Evolutionary conservation across 2,113 vertebrate species (phyloP).

Genomic region (Corvus hawaiiensis): DNA sequence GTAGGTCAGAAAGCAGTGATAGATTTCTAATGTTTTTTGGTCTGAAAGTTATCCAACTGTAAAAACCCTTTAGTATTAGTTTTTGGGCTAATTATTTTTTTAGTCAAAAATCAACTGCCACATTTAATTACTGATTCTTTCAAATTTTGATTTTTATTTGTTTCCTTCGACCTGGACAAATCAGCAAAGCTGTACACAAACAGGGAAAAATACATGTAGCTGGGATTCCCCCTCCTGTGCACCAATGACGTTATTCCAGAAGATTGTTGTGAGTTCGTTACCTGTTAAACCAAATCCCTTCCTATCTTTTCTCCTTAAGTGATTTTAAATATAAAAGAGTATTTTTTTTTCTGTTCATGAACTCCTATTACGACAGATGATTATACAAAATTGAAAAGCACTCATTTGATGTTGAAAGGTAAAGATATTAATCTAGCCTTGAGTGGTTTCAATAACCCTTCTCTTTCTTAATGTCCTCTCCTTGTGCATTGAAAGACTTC

Average conservation of each 20-base stretch:
- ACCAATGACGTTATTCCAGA: neutral
- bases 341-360: neutral
- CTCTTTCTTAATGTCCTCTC: neutral
- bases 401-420: neutral
- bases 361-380: neutral
- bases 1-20: conserved; percentile 56
- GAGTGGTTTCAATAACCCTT: conserved; percentile 30
- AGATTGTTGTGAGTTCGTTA: neutral
- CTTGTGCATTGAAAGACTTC: neutral
- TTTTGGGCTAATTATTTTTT: neutral
- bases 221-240: neutral
- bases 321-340: neutral
- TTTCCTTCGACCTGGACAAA: neutral
- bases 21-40: conserved; percentile 6
- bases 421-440: neutral
- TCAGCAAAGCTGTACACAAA: neutral
- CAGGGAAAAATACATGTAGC: neutral
- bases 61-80: neutral
- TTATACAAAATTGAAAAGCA: neutral
- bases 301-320: neutral
- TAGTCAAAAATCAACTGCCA: neutral
- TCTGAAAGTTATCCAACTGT: neutral
- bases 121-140: neutral
- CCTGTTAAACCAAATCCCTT: neutral
- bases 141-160: neutral